A percentile compares a stretch with the other conserved stretches of the same genome.
Conservation (phyloP, 2,888 invertebrate genomes). For the Phyto melanocephala region DNA sequence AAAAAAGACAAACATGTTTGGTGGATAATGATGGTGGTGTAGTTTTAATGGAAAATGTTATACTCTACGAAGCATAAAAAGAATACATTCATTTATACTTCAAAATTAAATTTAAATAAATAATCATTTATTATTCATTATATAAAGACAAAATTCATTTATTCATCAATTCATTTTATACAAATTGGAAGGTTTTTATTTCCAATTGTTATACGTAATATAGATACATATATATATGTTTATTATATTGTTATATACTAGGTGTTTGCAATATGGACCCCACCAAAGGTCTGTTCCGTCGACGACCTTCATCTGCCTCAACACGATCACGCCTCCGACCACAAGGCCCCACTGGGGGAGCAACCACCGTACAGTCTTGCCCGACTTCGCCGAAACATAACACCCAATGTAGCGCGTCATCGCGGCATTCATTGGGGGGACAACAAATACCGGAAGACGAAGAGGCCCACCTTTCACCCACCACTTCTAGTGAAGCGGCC, state of each 20-base stretch:
- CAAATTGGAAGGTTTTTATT: too few species aligned
- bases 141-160: background rate
- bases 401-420: slow-evolving; percentile 72
- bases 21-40: slow-evolving; percentile 49
- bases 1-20: background rate
- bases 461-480: slow-evolving; percentile 69
- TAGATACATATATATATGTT: background rate
- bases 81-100: background rate
- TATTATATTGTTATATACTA: slow-evolving; percentile 59
- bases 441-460: slow-evolving; percentile 77
- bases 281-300: slow-evolving; percentile 77
- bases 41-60: slow-evolving; percentile 69
- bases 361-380: slow-evolving; percentile 75
- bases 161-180: slow-evolving; percentile 12
- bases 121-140: background rate
- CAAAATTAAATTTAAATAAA: background rate
- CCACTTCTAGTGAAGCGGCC: slow-evolving; percentile 73
- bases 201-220: too few species aligned
- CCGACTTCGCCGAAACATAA: slow-evolving; percentile 78
- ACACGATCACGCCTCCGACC: slow-evolving; percentile 75
- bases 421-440: slow-evolving; percentile 75
- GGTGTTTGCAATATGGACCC: slow-evolving; percentile 78
- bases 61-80: slow-evolving; percentile 65
- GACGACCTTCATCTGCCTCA: slow-evolving; percentile 77
- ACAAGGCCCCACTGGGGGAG: slow-evolving; percentile 69